Conservation (phyloP, 2,888 invertebrate genomes). For the Zhuqinia jingwanae region DNA sequence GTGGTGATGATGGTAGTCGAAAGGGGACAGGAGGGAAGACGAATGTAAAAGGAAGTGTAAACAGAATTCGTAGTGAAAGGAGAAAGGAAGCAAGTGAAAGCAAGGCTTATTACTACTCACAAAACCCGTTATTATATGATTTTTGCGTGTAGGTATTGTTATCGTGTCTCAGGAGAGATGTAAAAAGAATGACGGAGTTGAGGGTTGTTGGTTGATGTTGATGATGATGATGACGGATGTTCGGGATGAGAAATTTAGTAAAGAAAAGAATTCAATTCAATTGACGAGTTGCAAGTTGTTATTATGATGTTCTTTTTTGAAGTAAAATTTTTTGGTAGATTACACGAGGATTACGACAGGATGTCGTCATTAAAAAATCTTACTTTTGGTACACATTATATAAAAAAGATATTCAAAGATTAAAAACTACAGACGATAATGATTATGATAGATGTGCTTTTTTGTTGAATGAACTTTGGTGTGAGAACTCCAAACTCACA, state of each 20-base stretch:
- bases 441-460: neutral
- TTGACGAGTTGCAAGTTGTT: neutral
- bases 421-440: neutral
- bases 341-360: neutral
- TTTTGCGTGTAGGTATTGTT: constrained; percentile 53
- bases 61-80: neutral
- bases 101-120: constrained; percentile 18
- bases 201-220: neutral
- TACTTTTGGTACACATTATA: neutral
- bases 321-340: neutral
- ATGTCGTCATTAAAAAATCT: neutral
- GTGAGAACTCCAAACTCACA: too few species aligned
- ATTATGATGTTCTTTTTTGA: neutral
- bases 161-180: constrained; percentile 24
- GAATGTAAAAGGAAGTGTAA: neutral
- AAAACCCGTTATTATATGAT: constrained; percentile 49
- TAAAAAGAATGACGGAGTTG: neutral
- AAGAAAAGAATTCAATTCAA: constrained; percentile 37
- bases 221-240: constrained; percentile 48
- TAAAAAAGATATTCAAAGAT: neutral
- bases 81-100: neutral
- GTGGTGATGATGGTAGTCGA: neutral
- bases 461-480: neutral
- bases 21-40: neutral
- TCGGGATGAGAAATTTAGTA: neutral